Evolutionary conservation across 2,888 invertebrate genomes (phyloP), one percentile per base, ranked within the genome.

Genomic region (Synergus umbraculus): DNA sequence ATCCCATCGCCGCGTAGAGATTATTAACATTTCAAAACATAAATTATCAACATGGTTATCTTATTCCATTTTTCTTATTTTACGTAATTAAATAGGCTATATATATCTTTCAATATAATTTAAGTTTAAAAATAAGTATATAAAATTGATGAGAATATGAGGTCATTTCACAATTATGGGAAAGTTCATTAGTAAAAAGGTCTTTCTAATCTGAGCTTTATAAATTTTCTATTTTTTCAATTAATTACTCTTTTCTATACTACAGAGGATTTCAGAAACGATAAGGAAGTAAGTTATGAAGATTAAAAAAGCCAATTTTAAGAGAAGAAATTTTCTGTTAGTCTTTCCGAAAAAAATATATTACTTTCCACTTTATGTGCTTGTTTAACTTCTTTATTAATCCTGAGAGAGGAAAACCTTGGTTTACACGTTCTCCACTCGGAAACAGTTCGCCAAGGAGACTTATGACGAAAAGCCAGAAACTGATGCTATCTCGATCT

Each of bases 381-480:
- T 54, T 37, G n/a, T 69, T 69, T 10, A 69, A 69, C 69, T 49
- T 46, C 46, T 54, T 63, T 37, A 49, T 69, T 4, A 69, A 69
- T 37, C 49, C 69, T 37, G 15, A 4, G 49, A 13, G 49, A 37
- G 15, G 9, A 15, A 29, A 54, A 69, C 54, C 49, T 54, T 63
- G 15, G 13, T 49, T 29, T 46, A 15, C 69, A 15, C 69, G 2
- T 54, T 12, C 37, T n/a, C 12, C 8, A 37, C 49, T 49, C 29
- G 29, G 49, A 69, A 69, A 69, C 12, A 69, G 69, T 69, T 69
- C 49, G 69, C 49, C 67, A 46, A 69, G 29, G 44, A 69, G 44
- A 69, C 69, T 69, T 46, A 22, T 29, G 37, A 37, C 5, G 4
- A 63, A 54, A 29, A 10, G 22, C 18, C 22, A 63, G 63, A 29